Evolutionary conservation across 2,888 invertebrate genomes (phyloP), one percentile per base, ranked within the genome.

Genomic region (Drosophila basisetae): DNA sequence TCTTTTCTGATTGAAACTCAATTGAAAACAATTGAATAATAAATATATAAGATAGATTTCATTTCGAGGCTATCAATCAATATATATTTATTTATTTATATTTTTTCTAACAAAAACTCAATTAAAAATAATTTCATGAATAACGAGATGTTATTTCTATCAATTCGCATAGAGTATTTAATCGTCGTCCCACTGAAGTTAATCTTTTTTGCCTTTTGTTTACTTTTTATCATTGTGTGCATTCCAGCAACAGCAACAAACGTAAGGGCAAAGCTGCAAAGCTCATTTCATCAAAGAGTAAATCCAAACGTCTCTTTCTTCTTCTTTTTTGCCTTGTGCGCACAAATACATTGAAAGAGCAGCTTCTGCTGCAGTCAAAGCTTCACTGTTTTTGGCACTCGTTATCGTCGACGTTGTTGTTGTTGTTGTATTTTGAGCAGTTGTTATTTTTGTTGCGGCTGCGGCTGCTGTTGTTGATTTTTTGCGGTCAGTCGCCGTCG

Each of bases 361-460:
- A 52, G 30, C 63, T 75, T 47, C 54, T 52, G 16, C 72, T 52
- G 16, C 72, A 80, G 68, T 52, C 66, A 60, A 55, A 68, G 74
- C 81, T 71, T 78, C 68, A 69, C 84, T 85, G 73, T 83, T 88
- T 82, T 87, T 83, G 82, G 73, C 76, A 80, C 76, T 80, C 68
- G 69, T 67, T 56, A 69, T 68, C 43, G 41, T 58, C 22, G 58
- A 30, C 28, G 41, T 41, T n/a, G 68, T 75, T 65, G 54, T 50
- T 62, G 22, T 73, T 64, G 73, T 68, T 60, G 78, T 73, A 76
- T 55, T 60, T 76, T 73, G 30, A 72, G 74, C 63, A 77, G 64
- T 66, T 68, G 60, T 56, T 52, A 39, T 60, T 73, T 58, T 56
- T 79, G 56, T 61, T 60, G 54, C 30, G 56, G 64, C 31, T 73